phyloP scores from a whole-genome alignment of 2,113 vertebrate genomes.

The Pholis gunnellus region DNA sequence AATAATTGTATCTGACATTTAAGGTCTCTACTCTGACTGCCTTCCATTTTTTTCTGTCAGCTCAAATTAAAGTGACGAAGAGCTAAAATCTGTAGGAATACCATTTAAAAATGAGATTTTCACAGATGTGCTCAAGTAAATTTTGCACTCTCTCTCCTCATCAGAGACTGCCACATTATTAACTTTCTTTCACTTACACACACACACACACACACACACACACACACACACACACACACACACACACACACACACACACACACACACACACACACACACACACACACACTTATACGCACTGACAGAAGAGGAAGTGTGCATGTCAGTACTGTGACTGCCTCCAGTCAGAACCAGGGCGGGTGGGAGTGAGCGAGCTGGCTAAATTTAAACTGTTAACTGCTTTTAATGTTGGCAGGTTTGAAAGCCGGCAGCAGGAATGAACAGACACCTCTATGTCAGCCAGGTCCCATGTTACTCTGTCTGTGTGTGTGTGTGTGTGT shows the following conservation, averaged over 20 bases:
- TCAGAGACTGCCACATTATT: conserved; percentile 1
- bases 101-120: conserved; percentile 9
- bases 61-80: conserved; percentile 1
- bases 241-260: not conserved
- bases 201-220: not conserved
- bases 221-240: not conserved
- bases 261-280: not conserved
- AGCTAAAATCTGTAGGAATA: conserved; percentile 4
- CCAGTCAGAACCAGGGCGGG: conserved; percentile 55
- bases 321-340: conserved; percentile 45
- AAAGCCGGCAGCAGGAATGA: conserved; percentile 42
- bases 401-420: conserved; percentile 54
- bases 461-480: conserved; percentile 16
- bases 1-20: not conserved
- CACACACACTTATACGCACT: not conserved
- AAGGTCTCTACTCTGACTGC: not conserved
- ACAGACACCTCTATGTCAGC: conserved; percentile 43
- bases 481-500: not conserved
- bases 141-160: conserved; percentile 19
- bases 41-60: not conserved
- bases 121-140: not conserved
- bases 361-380: conserved; percentile 36
- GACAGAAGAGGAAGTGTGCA: conserved; percentile 37
- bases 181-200: conserved; percentile 6
- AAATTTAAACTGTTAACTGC: conserved; percentile 68